phyloP scores from a whole-genome alignment of 2,797 vertebrate species.

The Lithobates sylvaticus region DNA sequence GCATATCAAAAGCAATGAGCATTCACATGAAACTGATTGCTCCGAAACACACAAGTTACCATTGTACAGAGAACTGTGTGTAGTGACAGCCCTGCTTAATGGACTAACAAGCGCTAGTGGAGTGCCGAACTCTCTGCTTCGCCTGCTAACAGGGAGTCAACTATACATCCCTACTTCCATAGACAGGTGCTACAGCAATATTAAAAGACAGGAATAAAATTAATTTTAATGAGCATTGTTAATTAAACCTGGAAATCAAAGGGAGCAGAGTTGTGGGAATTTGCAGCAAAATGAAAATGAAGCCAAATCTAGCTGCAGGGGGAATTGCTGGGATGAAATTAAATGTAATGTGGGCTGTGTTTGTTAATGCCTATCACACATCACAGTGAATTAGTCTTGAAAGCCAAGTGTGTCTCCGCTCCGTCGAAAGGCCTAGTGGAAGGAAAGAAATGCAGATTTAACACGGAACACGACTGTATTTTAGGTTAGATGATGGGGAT shows the following conservation, averaged over 20 bases:
- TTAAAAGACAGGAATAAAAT: slow-evolving; percentile 78
- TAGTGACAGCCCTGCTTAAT: slow-evolving; percentile 40
- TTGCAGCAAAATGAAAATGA: slow-evolving; percentile 76
- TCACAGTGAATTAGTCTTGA: slow-evolving; percentile 52
- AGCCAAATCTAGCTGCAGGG: slow-evolving; percentile 73
- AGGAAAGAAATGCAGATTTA: not conserved
- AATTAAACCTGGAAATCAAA: slow-evolving; percentile 81
- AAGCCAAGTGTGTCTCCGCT: slow-evolving; percentile 53
- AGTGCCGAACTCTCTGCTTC: not conserved
- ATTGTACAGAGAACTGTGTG: slow-evolving; percentile 58
- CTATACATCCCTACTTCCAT: slow-evolving; percentile 63
- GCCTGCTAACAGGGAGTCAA: slow-evolving; percentile 23
- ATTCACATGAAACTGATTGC: slow-evolving; percentile 67
- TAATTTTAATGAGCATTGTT: slow-evolving; percentile 78
- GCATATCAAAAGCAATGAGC: slow-evolving; percentile 69
- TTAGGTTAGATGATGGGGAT: not conserved
- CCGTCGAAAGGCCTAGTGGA: slow-evolving; percentile 14
- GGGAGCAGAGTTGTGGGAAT: slow-evolving; percentile 77
- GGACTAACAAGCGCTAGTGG: slow-evolving; percentile 23
- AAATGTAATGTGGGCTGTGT: slow-evolving; percentile 70
- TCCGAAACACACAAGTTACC: slow-evolving; percentile 65
- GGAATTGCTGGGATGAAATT: slow-evolving; percentile 74
- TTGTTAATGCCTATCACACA: slow-evolving; percentile 70
- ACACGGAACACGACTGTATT: slow-evolving; percentile 5
- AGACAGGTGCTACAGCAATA: slow-evolving; percentile 76